Base-by-base conservation (phyloP, 2,888 invertebrate species). In the Steinernema carpocapsae region DNA sequence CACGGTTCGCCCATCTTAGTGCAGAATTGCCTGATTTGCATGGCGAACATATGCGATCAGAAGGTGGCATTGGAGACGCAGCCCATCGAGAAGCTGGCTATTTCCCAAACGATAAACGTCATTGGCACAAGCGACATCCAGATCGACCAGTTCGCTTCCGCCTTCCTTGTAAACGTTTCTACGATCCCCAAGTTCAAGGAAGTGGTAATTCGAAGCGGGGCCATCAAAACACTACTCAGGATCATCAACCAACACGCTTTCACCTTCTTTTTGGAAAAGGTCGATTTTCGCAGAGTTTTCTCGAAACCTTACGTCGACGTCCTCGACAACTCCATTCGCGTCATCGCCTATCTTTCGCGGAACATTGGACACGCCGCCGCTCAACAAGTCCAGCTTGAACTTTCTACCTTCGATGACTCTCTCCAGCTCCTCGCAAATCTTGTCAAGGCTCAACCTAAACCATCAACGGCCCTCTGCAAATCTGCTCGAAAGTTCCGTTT, bases 11-110 rank as follows among this genome's bases (percentile, higher is more conserved):
- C 56, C 12, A 26, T 26, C 26, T 26, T 56, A 12, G 56, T 56
- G 56, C 56, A 56, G 56, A 56, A 56, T 26, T 56, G 56, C 56
- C 56, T 56, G 26, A 56, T 24, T 10, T 56, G 56, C 26, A 56
- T 56, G 56, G 56, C 56, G 24, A 56, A 26, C 26, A 56, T 56
- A 12, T 56, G 56, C 56, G 56, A 56, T 24, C 56, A 56, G 56
- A 56, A 56, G 56, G 26, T 12, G 3, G 56, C 56, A 4, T 26
- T 56, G 24, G 26, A 3, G 26, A 22, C 56, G 19, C 56, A 56
- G 26, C 6, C 56, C 56, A 10, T 56, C 24, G 56, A 56, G 26
- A 22, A 43, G 14, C 14, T 26, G 26, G 56, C 56, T 22, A 56
- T 56, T 19, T 4, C 26, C 26, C 56, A 56, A 4, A 24, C 24